Percentiles rank a stretch among this genome's conserved stretches.
These are phyloP conservation scores for Endotricha flammealis DNA, from an alignment of 2,888 invertebrate species.

Conservation along the genomic window DNA sequence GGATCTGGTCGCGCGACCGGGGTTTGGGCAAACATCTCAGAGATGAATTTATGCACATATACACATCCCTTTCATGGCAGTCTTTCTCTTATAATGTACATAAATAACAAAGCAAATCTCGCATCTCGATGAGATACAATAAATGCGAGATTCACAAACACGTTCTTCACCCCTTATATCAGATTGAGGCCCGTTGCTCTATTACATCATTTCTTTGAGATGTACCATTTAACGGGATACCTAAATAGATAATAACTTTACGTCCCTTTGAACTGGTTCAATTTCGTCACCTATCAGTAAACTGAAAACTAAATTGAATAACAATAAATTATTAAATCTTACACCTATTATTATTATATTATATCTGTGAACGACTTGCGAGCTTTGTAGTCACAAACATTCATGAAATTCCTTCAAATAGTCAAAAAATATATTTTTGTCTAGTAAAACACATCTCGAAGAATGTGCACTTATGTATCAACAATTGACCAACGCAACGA, in stretches of 20 bases:
- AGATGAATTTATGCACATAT: constrained; percentile 66
- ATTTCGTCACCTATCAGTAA: constrained; percentile 74
- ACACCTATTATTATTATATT: constrained; percentile 70
- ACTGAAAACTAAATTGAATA: constrained; percentile 76
- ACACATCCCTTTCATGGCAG: constrained; percentile 68
- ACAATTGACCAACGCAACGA: constrained; percentile 79
- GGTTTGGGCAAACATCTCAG: constrained; percentile 56
- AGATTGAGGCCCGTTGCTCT: constrained; percentile 50
- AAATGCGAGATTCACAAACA: constrained; percentile 59
- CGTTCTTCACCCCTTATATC: constrained; percentile 63
- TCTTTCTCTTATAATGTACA: constrained; percentile 75
- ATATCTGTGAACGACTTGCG: constrained; percentile 70
- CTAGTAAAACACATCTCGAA: constrained; percentile 62
- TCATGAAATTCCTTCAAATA: constrained; percentile 72
- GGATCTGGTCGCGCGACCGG: not conserved
- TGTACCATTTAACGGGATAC: constrained; percentile 51
- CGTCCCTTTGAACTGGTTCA: constrained; percentile 75
- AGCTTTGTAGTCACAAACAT: constrained; percentile 69
- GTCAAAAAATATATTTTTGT: constrained; percentile 79
- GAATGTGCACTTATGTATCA: constrained; percentile 69
- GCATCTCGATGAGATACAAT: constrained; percentile 41
- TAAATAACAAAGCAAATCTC: constrained; percentile 68
- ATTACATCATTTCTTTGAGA: constrained; percentile 49
- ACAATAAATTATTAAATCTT: constrained; percentile 78
- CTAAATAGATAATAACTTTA: constrained; percentile 74